Evolutionary conservation across 2,113 vertebrate genomes (phyloP).

Genomic region (Trichomycterus rosablanca): DNA sequence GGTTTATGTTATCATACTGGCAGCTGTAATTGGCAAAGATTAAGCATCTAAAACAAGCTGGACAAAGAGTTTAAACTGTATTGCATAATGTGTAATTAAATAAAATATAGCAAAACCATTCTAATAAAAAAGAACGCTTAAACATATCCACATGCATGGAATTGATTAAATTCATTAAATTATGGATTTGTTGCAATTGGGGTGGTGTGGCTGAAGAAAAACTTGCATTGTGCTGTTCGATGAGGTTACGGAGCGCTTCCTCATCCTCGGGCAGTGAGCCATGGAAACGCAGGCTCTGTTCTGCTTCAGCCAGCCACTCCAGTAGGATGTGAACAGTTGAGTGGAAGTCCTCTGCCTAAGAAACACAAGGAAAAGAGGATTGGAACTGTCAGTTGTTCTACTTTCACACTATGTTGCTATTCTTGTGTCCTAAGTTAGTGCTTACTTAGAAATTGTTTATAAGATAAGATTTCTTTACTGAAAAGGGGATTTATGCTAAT

Average conservation of each 20-base stretch:
- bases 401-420: too few relatives aligned
- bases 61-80: too few relatives aligned
- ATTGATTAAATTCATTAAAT: too few relatives aligned
- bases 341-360: constrained; percentile 94
- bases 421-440: neutral
- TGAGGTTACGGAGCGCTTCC: constrained; percentile 79
- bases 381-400: neutral
- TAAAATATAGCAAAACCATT: too few relatives aligned
- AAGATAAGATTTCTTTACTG: too few relatives aligned
- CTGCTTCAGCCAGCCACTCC: constrained; percentile 95
- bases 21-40: constrained; percentile 26
- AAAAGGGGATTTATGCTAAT: too few relatives aligned
- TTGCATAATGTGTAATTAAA: too few relatives aligned
- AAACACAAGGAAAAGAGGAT: constrained; percentile 1
- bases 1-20: constrained; percentile 27
- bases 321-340: constrained; percentile 88
- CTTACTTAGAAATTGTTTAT: too few relatives aligned
- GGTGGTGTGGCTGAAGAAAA: neutral
- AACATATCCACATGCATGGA: too few relatives aligned
- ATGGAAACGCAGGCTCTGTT: constrained; percentile 91
- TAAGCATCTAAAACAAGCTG: too few relatives aligned
- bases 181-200: too few relatives aligned
- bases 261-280: constrained; percentile 91
- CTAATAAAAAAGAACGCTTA: too few relatives aligned
- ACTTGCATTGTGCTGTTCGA: constrained; percentile 88